Conservation (phyloP, 2,797 vertebrate species). For the Sebastes baramenuke region DNA sequence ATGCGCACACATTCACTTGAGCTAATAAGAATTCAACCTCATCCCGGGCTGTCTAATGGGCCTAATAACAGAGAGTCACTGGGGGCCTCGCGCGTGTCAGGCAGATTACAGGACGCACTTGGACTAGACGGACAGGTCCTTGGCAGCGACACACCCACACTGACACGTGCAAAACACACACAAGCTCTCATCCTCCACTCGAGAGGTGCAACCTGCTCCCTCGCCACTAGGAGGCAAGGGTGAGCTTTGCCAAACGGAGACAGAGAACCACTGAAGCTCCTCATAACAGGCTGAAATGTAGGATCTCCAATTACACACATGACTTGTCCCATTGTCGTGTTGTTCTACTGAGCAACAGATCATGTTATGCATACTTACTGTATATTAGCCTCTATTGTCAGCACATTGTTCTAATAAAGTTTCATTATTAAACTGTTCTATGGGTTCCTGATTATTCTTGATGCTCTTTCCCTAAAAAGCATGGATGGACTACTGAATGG, state of each 20-base stretch:
- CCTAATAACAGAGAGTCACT: slow-evolving; percentile 69
- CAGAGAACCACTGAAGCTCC: slow-evolving; percentile 16
- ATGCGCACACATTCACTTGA: slow-evolving; percentile 33
- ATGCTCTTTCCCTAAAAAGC: not conserved
- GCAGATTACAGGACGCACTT: slow-evolving; percentile 67
- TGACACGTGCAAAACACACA: slow-evolving; percentile 53
- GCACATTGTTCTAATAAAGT: slow-evolving; percentile 42
- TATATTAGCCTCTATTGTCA: slow-evolving; percentile 38
- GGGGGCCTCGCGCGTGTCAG: slow-evolving; percentile 69
- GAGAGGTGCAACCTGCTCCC: slow-evolving; percentile 17
- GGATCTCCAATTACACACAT: slow-evolving; percentile 72
- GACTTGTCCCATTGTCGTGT: slow-evolving; percentile 58
- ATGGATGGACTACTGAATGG: not conserved
- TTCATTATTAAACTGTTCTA: slow-evolving; percentile 11
- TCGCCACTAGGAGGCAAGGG: slow-evolving; percentile 78
- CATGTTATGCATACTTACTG: slow-evolving; percentile 51
- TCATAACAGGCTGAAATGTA: slow-evolving; percentile 32
- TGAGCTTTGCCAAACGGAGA: slow-evolving; percentile 60
- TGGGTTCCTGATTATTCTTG: not conserved
- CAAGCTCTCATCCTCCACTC: not conserved
- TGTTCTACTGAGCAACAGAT: slow-evolving; percentile 56
- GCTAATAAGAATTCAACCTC: slow-evolving; percentile 73
- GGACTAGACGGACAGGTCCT: slow-evolving; percentile 66
- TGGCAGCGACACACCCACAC: slow-evolving; percentile 57
- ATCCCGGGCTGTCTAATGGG: slow-evolving; percentile 70